phyloP scores from a whole-genome alignment of 2,888 invertebrate genomes.

The Myopa testacea region DNA sequence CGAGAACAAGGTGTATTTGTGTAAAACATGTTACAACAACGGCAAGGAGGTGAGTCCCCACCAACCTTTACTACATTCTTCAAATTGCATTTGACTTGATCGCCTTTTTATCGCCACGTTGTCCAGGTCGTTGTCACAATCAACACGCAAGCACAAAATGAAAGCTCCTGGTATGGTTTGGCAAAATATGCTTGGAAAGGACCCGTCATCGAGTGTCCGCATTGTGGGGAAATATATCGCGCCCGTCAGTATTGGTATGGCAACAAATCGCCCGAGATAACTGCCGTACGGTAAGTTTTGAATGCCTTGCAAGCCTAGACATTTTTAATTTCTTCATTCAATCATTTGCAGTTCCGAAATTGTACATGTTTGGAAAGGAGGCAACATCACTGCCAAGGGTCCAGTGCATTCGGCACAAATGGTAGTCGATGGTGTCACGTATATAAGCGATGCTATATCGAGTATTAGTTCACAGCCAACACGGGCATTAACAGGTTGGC shows the following conservation, averaged over 20 bases:
- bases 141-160: conserved; percentile 58
- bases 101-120: neutral
- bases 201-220: conserved; percentile 80
- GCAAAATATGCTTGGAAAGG: conserved; percentile 84
- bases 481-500: conserved; percentile 75
- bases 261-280: conserved; percentile 79
- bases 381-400: conserved; percentile 69
- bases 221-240: conserved; percentile 72
- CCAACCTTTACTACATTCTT: neutral
- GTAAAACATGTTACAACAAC: conserved; percentile 74
- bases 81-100: neutral
- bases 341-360: conserved; percentile 71
- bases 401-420: conserved; percentile 72
- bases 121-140: conserved; percentile 58
- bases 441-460: conserved; percentile 74
- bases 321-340: conserved; percentile 10
- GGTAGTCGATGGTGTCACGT: conserved; percentile 75
- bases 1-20: conserved; percentile 77
- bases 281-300: conserved; percentile 70
- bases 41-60: conserved; percentile 68
- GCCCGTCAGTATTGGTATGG: conserved; percentile 86
- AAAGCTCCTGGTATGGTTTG: conserved; percentile 75
- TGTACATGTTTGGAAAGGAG: conserved; percentile 78
- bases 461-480: conserved; percentile 79
- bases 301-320: neutral